A percentile compares a stretch with the other conserved stretches of the same genome.
phyloP scores from a whole-genome alignment of 2,113 vertebrate species.

The Eolophus roseicapilla region DNA sequence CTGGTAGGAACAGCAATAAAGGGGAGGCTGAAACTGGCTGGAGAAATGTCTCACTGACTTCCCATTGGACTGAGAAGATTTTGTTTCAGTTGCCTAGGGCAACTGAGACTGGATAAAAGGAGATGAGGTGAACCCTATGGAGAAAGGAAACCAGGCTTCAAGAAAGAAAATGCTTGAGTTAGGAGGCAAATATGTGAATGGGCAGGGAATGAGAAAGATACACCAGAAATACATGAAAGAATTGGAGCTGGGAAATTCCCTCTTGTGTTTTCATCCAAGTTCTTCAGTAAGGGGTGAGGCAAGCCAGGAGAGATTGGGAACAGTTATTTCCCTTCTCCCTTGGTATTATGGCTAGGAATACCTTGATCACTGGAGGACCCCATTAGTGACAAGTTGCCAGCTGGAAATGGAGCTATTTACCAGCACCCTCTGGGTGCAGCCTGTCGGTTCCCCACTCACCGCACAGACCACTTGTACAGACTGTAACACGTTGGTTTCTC shows the following conservation, averaged over 20 bases:
- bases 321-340: neutral
- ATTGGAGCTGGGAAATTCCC: neutral
- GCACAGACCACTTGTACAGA: neutral
- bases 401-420: neutral
- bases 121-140: neutral
- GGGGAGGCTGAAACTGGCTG: neutral
- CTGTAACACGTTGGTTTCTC: neutral
- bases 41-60: neutral
- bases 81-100: neutral
- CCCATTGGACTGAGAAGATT: neutral
- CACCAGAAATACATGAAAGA: neutral
- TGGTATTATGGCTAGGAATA: neutral
- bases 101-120: neutral
- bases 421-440: neutral
- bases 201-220: neutral
- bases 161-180: neutral
- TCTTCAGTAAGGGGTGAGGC: neutral
- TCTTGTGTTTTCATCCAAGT: neutral
- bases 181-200: neutral
- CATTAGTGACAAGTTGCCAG: neutral
- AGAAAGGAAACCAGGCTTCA: neutral
- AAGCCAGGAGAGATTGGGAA: neutral
- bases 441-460: neutral
- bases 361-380: neutral
- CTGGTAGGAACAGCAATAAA: neutral